A percentile compares a stretch with the other conserved stretches of the same genome.
Evolutionary conservation across 2,113 vertebrate genomes (phyloP).

Genomic region (Excalfactoria chinensis): DNA sequence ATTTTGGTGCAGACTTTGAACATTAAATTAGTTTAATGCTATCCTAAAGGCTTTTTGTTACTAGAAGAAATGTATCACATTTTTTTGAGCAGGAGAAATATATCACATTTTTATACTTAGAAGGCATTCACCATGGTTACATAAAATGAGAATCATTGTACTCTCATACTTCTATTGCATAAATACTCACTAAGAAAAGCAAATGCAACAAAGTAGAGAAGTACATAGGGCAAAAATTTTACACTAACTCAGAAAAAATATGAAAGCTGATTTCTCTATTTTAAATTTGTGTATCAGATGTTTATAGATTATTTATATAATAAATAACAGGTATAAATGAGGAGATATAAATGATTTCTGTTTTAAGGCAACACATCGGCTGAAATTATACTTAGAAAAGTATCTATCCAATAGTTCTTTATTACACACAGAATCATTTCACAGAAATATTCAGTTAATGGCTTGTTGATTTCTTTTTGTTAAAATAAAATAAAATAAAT

Average conservation of each 20-base stretch:
- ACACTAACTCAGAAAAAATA: background rate
- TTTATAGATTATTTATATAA: background rate
- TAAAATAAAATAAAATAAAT: background rate
- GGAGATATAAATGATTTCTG: background rate
- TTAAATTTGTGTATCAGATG: background rate
- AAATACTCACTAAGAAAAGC: background rate
- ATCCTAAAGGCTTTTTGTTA: background rate
- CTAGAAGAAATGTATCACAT: background rate
- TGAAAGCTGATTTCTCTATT: background rate
- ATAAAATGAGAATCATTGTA: background rate
- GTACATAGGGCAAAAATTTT: background rate
- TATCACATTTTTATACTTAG: background rate
- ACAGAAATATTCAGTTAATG: background rate
- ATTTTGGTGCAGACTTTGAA: background rate
- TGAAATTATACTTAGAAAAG: background rate
- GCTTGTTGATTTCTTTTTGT: background rate
- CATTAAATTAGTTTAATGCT: background rate
- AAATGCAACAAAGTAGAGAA: background rate
- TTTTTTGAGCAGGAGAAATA: background rate
- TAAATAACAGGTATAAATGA: background rate
- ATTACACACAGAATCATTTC: background rate
- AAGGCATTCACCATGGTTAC: background rate
- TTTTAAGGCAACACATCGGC: background rate
- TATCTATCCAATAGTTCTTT: background rate
- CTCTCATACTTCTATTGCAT: background rate